Evolutionary conservation across 2,888 invertebrate genomes (phyloP), one percentile per base, ranked within the genome.

Genomic region (Mythimna albipuncta): DNA sequence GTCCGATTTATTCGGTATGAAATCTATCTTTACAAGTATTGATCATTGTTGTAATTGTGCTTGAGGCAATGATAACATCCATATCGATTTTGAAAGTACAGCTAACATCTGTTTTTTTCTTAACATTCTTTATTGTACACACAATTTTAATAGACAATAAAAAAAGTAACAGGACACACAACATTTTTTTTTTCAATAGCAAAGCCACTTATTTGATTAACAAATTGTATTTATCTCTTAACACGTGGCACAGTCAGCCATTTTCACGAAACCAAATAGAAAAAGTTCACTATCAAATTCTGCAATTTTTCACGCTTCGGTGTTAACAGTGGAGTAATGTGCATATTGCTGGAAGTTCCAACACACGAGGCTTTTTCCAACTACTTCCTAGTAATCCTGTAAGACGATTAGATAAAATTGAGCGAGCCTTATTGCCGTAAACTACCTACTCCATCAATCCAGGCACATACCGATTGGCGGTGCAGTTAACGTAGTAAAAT

Each of bases 391-490:
- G 81, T 66, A 71, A 69, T 75, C 55, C 69, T 62, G 50, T 19
- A 16, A 44, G 47, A 70, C 32, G 59, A 72, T 81, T 66, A 76
- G 59, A 80, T 81, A 66, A 76, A 79, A 80, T 80, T 81, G 77
- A 72, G 52, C 59, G 55, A 44, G 55, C 38, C 71, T 66, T 76
- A 76, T 67, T 79, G 50, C 59, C 44, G 66, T 64, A 80, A 69
- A 72, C 59, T 66, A 44, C 21, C 21, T 64, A 26, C 72, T 64
- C 65, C 64, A 79, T 79, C 79, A 78, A 79, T 78, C 69, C n/a
- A 50, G 52, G 55, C 50, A 35, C 44, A 65, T 65, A 80, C 68
- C 63, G 80, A 71, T 78, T 58, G 55, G 26, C 52, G 38, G 52
- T 80, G 66, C 71, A 76, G 71, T 79, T 69, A 69, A 21, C 71